phyloP scores from a whole-genome alignment of 2,797 vertebrate species.

The Hoplostethus atlanticus region DNA sequence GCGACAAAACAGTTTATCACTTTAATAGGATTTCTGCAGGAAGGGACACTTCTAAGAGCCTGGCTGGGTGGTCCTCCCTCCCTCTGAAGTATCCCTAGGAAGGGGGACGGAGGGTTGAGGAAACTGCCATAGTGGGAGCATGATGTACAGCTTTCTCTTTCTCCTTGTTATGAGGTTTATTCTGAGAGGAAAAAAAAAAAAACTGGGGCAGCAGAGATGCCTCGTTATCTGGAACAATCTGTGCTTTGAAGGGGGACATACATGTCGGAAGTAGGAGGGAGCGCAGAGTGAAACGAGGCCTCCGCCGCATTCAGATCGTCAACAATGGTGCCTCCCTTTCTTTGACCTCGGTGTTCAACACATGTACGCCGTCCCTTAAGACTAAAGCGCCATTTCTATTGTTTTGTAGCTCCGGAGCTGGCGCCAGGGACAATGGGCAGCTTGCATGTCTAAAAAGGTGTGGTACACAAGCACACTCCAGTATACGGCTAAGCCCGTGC shows the following conservation, averaged over 20 bases:
- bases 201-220: conserved; percentile 74
- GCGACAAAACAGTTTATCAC: conserved; percentile 69
- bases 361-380: too few species aligned
- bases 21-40: conserved; percentile 75
- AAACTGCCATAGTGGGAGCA: conserved; percentile 28
- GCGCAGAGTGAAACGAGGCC: conserved; percentile 50
- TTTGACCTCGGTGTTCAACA: conserved; percentile 26
- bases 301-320: conserved; percentile 50
- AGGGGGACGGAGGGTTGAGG: conserved; percentile 29
- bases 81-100: conserved; percentile 59
- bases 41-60: conserved; percentile 61
- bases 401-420: not conserved
- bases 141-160: conserved; percentile 60
- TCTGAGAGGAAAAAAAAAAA: conserved; percentile 44
- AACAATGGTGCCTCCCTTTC: conserved; percentile 47
- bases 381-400: not conserved
- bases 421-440: not conserved
- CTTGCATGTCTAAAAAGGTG: not conserved
- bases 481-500: not conserved
- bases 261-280: conserved; percentile 54
- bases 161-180: conserved; percentile 75
- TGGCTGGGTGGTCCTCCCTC: conserved; percentile 61
- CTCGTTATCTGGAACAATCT: conserved; percentile 75
- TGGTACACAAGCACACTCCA: not conserved
- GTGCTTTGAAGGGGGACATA: conserved; percentile 73